Evolutionary conservation across 2,888 invertebrate species (phyloP).

Genomic region (Agrotis segetum): DNA sequence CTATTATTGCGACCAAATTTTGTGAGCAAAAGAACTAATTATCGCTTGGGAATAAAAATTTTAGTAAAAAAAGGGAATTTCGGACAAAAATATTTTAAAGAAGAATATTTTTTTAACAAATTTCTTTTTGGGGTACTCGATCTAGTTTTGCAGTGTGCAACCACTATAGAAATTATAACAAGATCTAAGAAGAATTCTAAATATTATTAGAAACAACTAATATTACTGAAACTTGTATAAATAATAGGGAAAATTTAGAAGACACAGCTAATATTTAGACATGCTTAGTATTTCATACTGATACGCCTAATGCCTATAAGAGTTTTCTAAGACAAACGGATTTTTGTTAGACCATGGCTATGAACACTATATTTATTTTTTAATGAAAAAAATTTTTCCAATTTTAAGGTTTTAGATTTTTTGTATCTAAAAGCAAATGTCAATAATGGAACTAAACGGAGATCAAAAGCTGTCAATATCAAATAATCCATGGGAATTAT

Average conservation of each 20-base stretch:
- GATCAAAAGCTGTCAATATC: not conserved
- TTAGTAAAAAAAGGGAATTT: not conserved
- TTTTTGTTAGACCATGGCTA: slow-evolving; percentile 57
- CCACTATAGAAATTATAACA: slow-evolving; percentile 25
- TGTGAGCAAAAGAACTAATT: slow-evolving; percentile 5
- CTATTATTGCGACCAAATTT: not conserved
- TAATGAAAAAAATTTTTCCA: too few relatives aligned
- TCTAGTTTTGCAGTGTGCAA: slow-evolving; percentile 10
- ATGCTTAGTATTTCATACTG: slow-evolving; percentile 57
- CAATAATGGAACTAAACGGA: not conserved
- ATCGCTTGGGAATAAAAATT: not conserved
- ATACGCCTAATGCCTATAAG: slow-evolving; percentile 38
- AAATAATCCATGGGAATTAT: not conserved
- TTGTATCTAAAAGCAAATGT: not conserved
- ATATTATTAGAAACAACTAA: slow-evolving; percentile 45
- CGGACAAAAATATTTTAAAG: not conserved
- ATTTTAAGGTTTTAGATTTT: too few relatives aligned
- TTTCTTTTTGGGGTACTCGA: not conserved
- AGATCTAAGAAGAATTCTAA: slow-evolving; percentile 47
- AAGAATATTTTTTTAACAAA: not conserved
- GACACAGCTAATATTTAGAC: slow-evolving; percentile 43
- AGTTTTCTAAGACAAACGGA: slow-evolving; percentile 46
- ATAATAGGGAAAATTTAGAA: slow-evolving; percentile 39
- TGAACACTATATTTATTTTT: not conserved
- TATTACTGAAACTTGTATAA: slow-evolving; percentile 31